A percentile compares a stretch with the other conserved stretches of the same genome.
Conservation (phyloP, 2,797 vertebrate species). For the Anguilla pacifica region DNA sequence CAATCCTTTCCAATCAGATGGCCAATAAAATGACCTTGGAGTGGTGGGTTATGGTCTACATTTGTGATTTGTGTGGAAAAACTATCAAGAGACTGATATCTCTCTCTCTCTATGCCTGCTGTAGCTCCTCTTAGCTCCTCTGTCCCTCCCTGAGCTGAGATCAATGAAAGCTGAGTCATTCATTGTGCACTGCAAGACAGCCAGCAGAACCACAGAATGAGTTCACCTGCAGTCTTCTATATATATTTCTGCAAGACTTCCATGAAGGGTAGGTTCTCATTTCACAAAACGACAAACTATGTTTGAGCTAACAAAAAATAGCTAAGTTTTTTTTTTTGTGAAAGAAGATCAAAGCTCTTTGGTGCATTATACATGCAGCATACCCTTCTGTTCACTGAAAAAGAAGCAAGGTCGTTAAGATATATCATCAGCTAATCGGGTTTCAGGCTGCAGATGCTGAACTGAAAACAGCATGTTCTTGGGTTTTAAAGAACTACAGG, state of each 20-base stretch:
- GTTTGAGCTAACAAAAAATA: not conserved
- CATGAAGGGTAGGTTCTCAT: not conserved
- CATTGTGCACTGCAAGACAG: not conserved
- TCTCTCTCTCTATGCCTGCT: not conserved
- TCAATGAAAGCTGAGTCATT: conserved; percentile 18
- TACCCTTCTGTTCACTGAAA: not conserved
- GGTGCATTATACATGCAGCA: not conserved
- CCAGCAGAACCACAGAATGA: not conserved
- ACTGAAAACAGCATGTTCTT: not conserved
- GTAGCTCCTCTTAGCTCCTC: not conserved
- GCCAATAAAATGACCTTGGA: conserved; percentile 2
- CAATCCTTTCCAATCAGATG: not conserved
- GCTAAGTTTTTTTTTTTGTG: not conserved
- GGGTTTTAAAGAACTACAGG: not conserved
- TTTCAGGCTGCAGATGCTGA: not conserved
- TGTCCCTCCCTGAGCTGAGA: not conserved
- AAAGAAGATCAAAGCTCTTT: not conserved
- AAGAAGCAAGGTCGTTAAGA: not conserved
- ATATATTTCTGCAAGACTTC: not conserved
- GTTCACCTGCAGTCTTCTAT: not conserved
- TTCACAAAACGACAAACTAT: not conserved
- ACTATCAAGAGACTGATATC: not conserved
- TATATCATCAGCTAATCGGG: not conserved
- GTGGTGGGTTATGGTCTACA: not conserved
- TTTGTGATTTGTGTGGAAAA: conserved; percentile 1